Evolutionary conservation across 1,140 invertebrate genomes (phyloP), one percentile per base, ranked within the genome.

Genomic region (Ooceraea biroi): DNA sequence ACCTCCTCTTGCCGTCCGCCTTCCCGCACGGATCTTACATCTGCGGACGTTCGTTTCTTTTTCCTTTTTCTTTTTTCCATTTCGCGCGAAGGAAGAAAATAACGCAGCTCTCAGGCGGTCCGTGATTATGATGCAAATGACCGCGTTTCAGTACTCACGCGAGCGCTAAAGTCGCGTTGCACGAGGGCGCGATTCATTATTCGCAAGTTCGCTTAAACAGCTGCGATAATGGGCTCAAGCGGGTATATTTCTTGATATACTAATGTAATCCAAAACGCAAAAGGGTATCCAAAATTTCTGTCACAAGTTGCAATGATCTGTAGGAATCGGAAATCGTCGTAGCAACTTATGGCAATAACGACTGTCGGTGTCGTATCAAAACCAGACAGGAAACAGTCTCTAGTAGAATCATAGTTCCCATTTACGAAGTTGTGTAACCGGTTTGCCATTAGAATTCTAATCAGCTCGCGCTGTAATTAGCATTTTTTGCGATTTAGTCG

Each of bases 121-220:
- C 36, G 36, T 57, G 65, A 80, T 71, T 80, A 80, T 80, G 76
- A 80, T 80, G 76, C 76, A 80, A 80, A 80, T 80, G 63, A 80
- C 69, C 65, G 65, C 52, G 69, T 80, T 80, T 80, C 65, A 80
- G 65, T 69, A 69, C 76, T 80, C 76, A 80, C 76, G 76, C 76
- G 76, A 80, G 76, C 76, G 65, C 36, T 44, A 80, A 69, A 52
- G 65, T 69, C 76, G 65, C 36, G 61, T 14, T 66, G 61, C 57
- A 61, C 72, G 22, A 30, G 22, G 48, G 50, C 36, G 41, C 41
- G 50, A 80, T 71, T 78, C 69, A 19, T 78, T 78, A 69, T 69
- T 78, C 63, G 63, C 25, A 55, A 68, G 76, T 30, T 55, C 63
- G 63, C n/a, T 44, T 27, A 68, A 68, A 17, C 27, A 30, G 7